Evolutionary conservation across 2,888 invertebrate genomes (phyloP), one percentile per base, ranked within the genome.

Genomic region (Eupeodes latifasciatus): DNA sequence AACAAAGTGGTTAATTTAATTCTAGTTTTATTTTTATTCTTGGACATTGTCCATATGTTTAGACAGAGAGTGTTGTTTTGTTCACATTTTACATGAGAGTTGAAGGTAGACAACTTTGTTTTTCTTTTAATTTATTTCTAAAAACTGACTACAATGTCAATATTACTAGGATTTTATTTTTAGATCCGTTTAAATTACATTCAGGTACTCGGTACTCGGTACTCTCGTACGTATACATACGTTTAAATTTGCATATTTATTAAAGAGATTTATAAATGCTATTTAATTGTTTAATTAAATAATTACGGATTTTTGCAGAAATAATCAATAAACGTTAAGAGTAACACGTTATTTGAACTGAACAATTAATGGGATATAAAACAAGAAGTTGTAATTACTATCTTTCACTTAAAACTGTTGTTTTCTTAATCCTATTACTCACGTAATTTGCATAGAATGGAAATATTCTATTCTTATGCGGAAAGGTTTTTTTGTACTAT

Each of bases 151-250:
- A 11, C 11, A 47, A 11, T 12, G 9, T 47, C 4, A 4, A 4
- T 27, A 27, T 14, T 36, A 11, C 49, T 69, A 9, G 75, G 75
- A 71, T 19, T 57, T 71, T 79, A 83, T 66, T 76, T 76, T 79
- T 79, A 79, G 82, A 86, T 86, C 86, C 82, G 79, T 86, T 82
- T 69, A 62, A 9, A 67, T 69, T 57, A 57, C 27, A 34, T 34
- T 11, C 47, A 12, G 27, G 12, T 7, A 40, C 40, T 27, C 27
- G 2, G 27, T 7, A 40, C 40, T 19, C 19, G 19, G 19, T 19
- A 19, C 0, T 7, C 6, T 7, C 6, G 40, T 40, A 40, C 40
- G 6, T 40, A 40, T 75, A 64, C 51, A 40, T 75, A 64, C 51
- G 57, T 19, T 78, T 40, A 9, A 36, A 71, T 71, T 80, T 76